Conservation (phyloP, 2,113 vertebrate genomes). For the Indicator indicator region DNA sequence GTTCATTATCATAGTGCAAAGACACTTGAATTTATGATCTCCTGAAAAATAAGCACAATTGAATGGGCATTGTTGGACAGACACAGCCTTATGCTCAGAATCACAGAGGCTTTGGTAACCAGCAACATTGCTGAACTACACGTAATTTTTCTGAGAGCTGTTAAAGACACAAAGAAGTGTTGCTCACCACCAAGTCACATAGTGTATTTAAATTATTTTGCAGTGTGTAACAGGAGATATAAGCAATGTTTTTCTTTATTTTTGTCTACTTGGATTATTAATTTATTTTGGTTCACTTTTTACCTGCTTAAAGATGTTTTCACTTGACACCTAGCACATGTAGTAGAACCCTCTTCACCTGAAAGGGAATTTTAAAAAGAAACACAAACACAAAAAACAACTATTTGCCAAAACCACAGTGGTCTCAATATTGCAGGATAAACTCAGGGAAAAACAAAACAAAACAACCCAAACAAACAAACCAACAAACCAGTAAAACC, state of each 20-base stretch:
- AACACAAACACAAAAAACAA: no score
- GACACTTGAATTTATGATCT: neutral
- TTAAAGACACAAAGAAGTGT: neutral
- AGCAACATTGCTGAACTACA: neutral
- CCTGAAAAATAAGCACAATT: neutral
- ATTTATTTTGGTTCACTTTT: neutral
- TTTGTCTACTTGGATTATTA: neutral
- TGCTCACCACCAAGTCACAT: neutral
- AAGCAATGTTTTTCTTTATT: neutral
- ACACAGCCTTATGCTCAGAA: neutral
- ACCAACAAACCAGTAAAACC: neutral
- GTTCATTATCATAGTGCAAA: neutral
- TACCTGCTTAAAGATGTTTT: neutral
- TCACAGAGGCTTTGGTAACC: neutral
- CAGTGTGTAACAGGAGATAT: neutral
- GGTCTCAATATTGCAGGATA: neutral
- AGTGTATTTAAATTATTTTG: neutral
- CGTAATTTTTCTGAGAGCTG: neutral
- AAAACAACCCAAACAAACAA: no score
- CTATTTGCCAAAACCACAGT: neutral
- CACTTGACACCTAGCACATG: neutral
- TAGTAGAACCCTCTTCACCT: neutral
- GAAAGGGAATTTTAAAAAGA: neutral
- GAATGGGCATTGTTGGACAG: neutral
- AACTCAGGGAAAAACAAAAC: neutral